Evolutionary conservation across 2,888 invertebrate genomes (phyloP), one percentile per base, ranked within the genome.

Genomic region (Prenolepis imparis): DNA sequence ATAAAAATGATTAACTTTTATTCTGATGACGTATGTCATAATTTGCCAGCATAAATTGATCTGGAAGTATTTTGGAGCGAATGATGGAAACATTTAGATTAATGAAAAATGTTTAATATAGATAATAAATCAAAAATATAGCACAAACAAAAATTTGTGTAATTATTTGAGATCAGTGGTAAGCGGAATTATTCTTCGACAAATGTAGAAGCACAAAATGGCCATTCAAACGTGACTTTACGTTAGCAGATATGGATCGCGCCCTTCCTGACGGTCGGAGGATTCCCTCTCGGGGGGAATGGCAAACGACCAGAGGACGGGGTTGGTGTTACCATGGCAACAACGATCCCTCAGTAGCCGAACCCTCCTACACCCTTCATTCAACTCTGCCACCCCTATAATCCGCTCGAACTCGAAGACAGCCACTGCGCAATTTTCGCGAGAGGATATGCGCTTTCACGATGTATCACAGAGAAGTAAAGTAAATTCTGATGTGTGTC

Each of bases 331-430:
- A 89, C 92, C 93, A 94, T 94, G 91, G 94, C 93, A 94, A 94
- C 94, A 94, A 94, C 94, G 94, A 94, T 94, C 94, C 93, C 94
- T 94, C 94, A 94, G 94, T 94, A 94, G 94, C 94, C 91, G 90
- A 93, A 91, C 90, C 92, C 92, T 92, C 92, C 92, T 92, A 91
- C 92, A 92, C 92, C 91, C 91, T 92, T 92, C 91, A 91, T 91
- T 91, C 91, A 90, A 89, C 88, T 92, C 90, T 88, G 87, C 91
- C 88, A 87, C 90, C 92, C 90, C 90, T 92, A 90, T 93, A 92
- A 92, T 93, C 91, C 90, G 87, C 87, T 89, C 86, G 84, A 90
- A 89, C 87, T 90, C 89, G 88, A 91, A 91, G 90, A 90, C 90
- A 90, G 90, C 89, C 84, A 89, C 89, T 90, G 90, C 88, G 78